phyloP scores from a whole-genome alignment of 1,140 invertebrate species.

The Leptinotarsa lineolata region DNA sequence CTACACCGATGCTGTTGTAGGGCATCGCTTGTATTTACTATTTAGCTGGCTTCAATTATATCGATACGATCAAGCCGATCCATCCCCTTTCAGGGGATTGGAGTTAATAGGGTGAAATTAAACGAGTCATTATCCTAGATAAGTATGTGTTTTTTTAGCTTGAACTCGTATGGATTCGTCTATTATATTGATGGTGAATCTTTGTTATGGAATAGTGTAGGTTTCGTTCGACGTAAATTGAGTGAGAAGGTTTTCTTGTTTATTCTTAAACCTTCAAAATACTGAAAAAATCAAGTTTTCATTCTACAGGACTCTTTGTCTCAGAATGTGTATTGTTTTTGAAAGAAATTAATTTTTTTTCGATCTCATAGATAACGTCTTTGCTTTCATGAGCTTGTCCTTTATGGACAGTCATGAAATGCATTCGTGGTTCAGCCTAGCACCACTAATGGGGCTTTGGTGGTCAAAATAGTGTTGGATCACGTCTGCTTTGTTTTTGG shows the following conservation, averaged over 20 bases:
- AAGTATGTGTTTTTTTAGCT: neutral
- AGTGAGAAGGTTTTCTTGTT: neutral
- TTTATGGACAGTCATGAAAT: no score
- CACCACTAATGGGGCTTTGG: no score
- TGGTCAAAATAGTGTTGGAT: no score
- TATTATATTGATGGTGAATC: neutral
- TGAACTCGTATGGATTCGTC: neutral
- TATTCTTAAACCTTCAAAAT: no score
- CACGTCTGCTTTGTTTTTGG: no score
- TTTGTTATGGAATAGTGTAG: neutral
- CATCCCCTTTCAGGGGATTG: neutral
- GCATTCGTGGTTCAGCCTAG: no score
- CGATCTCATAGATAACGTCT: no score
- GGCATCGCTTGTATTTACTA: neutral
- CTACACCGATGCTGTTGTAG: neutral
- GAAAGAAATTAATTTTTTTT: no score
- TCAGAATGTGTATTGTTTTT: no score
- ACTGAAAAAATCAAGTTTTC: no score
- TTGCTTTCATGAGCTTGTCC: no score
- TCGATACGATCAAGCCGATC: neutral
- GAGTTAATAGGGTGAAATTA: neutral
- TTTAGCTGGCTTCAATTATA: neutral
- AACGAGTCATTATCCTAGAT: neutral
- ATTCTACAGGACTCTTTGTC: no score
- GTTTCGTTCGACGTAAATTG: neutral